Conservation (phyloP, 2,113 vertebrate genomes). For the Isurus oxyrinchus region DNA sequence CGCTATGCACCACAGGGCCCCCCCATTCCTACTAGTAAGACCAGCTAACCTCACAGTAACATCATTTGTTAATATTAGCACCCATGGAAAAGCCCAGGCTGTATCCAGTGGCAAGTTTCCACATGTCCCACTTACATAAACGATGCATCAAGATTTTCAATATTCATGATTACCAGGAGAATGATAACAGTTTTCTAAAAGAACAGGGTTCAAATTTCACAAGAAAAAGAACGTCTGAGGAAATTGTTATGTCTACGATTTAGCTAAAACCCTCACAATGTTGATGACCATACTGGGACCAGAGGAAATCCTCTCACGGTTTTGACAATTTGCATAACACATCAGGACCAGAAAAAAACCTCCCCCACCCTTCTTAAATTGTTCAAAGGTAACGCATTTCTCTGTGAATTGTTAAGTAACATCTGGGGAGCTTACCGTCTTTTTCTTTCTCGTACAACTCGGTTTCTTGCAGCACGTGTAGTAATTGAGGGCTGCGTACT, state of each 20-base stretch:
- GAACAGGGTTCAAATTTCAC: not conserved
- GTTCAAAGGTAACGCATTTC: not conserved
- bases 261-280: not conserved
- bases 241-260: not conserved
- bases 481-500: constrained; percentile 91
- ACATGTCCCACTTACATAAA: not conserved
- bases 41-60: no score
- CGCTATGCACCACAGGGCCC: no score
- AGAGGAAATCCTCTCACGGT: not conserved
- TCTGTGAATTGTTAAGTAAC: not conserved
- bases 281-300: not conserved
- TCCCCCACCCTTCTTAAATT: not conserved
- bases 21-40: no score
- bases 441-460: constrained; percentile 63
- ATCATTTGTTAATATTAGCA: no score
- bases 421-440: constrained; percentile 59
- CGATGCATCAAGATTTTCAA: not conserved
- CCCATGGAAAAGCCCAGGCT: not conserved
- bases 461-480: constrained; percentile 74
- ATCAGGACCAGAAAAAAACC: not conserved
- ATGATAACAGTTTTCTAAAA: not conserved
- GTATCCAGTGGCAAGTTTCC: not conserved
- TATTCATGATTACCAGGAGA: not conserved
- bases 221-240: not conserved
- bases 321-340: not conserved